Evolutionary conservation across 2,797 vertebrate genomes (phyloP), one percentile per base, ranked within the genome.

Genomic region (Leucoraja ocellata): DNA sequence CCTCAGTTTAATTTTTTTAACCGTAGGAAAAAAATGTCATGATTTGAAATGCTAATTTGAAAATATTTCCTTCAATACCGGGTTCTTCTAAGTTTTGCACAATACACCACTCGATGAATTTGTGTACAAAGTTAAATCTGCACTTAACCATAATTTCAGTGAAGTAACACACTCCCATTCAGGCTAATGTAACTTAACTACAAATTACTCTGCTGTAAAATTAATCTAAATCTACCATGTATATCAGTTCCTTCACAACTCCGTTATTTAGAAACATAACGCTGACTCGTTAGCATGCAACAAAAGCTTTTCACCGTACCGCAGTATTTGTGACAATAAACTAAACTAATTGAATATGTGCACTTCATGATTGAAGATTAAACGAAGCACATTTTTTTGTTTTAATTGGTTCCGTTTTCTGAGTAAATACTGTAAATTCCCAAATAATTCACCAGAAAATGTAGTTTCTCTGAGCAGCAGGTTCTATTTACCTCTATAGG

Each of bases 401-500:
- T 68, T 10, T 88, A 21, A 68, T 36, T n/a, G 25, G 16, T 7
- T 84, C 0, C 28, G 23, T 83, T 58, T 78, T 84, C 54, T 84
- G 10, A 61, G 23, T 25, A 84, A 84, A 84, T 61, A 54, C 46
- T 54, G 46, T 54, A n/a, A 61, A 68, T 21, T 36, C 7, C 16
- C 1, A 28, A 65, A 65, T 18, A 13, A 36, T 46, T 46, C 65
- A 71, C 9, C 23, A 54, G 25, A 39, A 28, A 92, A 58, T 39
- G 25, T 76, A 76, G 5, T 76, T 74, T 76, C 11, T 76, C 73
- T 92, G 18, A 54, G 25, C 14, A 25, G 36, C 16, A 39, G 23
- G 7, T 86, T 92, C 4, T 73, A 93, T 93, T 93, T 97, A 99
- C 99, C 97, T 99, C 99, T 93, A 99, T 99, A 90, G 99, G 99